phyloP scores from a whole-genome alignment of 2,797 vertebrate genomes.

The Thripadectes ignobilis region DNA sequence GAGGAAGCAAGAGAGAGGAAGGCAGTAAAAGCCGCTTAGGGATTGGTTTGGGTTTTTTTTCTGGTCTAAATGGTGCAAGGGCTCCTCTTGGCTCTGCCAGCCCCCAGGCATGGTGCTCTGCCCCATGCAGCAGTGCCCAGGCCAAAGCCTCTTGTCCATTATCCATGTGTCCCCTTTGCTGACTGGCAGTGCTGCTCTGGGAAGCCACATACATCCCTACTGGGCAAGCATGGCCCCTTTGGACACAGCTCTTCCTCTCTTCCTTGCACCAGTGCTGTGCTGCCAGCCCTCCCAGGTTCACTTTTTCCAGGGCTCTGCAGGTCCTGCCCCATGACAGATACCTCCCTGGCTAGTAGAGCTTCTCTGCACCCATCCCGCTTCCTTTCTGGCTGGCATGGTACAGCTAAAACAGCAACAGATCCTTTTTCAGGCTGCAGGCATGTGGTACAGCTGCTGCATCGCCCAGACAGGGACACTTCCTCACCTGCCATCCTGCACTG shows the following conservation, averaged over 20 bases:
- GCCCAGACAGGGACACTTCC: background rate
- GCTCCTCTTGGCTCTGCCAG: background rate
- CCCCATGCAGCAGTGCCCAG: background rate
- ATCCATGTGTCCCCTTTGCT: background rate
- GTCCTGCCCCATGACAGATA: background rate
- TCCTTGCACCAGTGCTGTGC: background rate
- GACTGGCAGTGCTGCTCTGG: background rate
- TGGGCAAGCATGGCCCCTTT: fast-evolving
- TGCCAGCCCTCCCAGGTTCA: background rate
- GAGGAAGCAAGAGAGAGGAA: background rate
- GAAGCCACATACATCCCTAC: background rate
- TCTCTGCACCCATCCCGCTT: fast-evolving
- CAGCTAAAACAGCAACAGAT: background rate
- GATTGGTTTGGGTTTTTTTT: background rate
- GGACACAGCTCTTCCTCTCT: background rate
- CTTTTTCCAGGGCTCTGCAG: background rate
- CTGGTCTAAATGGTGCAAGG: background rate
- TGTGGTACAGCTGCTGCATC: background rate
- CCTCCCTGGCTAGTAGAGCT: background rate
- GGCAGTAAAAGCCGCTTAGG: background rate
- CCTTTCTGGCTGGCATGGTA: background rate
- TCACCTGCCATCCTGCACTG: background rate
- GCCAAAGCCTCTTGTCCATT: background rate
- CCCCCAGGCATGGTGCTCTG: background rate
- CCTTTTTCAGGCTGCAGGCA: background rate